Conservation (phyloP, 2,113 vertebrate species). For the Trichechus manatus region DNA sequence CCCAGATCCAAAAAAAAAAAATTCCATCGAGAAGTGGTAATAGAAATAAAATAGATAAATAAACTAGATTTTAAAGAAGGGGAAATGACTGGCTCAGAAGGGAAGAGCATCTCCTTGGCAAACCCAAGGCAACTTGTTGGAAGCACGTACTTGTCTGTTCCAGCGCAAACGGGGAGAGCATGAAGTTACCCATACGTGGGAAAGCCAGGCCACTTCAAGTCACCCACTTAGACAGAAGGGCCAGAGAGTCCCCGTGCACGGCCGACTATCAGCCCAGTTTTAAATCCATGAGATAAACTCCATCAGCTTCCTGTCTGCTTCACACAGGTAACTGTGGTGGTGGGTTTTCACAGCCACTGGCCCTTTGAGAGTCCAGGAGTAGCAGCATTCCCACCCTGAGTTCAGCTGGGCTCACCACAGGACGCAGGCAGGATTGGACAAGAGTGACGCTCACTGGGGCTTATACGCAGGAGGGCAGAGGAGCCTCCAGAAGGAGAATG, state of each 20-base stretch:
- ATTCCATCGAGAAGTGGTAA: neutral
- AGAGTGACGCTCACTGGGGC: accelerated
- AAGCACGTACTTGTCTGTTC: neutral
- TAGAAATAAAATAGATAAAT: conserved; percentile 49
- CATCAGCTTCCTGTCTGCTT: neutral
- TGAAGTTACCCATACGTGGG: neutral
- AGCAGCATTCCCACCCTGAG: neutral
- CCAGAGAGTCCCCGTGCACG: neutral
- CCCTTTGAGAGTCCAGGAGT: neutral
- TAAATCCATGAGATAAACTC: neutral
- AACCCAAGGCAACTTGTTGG: neutral
- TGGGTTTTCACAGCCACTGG: neutral
- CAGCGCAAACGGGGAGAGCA: accelerated
- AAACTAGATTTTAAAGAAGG: conserved; percentile 54
- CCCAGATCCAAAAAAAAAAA: neutral
- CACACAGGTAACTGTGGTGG: neutral
- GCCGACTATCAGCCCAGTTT: neutral
- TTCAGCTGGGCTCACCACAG: neutral
- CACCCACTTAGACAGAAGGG: neutral
- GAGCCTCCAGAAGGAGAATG: neutral
- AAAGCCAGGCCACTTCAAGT: neutral
- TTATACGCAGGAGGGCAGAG: neutral
- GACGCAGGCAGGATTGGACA: neutral
- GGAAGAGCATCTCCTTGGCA: neutral
- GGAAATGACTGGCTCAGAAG: conserved; percentile 26